Conservation (phyloP, 2,888 invertebrate genomes). For the Unio delphinus region DNA sequence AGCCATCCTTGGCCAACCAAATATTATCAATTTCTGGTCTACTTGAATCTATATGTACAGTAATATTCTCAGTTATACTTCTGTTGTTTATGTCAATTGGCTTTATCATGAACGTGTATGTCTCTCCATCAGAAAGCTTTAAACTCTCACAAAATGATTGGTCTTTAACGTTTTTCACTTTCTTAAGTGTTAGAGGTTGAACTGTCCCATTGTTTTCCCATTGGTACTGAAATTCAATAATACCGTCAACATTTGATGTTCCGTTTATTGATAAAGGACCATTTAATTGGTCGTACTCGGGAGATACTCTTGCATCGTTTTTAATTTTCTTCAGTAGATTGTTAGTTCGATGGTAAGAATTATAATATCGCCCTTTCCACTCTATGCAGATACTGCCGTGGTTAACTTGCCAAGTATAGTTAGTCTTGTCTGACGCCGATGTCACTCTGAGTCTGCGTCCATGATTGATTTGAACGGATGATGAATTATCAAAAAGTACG, state of each 20-base stretch:
- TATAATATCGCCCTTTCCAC: constrained; percentile 33
- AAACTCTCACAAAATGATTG: constrained; percentile 13
- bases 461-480: constrained; percentile 10
- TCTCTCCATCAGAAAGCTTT: constrained; percentile 22
- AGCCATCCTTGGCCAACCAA: constrained; percentile 29
- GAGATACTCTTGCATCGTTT: constrained; percentile 24
- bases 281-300: constrained; percentile 33
- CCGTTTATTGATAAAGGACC: constrained; percentile 34
- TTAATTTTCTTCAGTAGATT: constrained; percentile 17
- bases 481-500: constrained; percentile 29
- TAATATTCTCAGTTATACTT: constrained; percentile 13
- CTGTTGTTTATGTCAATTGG: constrained; percentile 27
- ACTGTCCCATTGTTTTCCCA: constrained; percentile 14
- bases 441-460: constrained; percentile 10
- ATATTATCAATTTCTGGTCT: constrained; percentile 35
- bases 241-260: constrained; percentile 36
- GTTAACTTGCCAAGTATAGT: constrained; percentile 35
- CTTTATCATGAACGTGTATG: constrained; percentile 11
- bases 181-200: background rate
- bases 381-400: constrained; percentile 21
- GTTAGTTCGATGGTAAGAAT: constrained; percentile 15
- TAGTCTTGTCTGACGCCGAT: constrained; percentile 20
- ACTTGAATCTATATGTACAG: constrained; percentile 20
- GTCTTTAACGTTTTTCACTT: constrained; percentile 9
- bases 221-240: constrained; percentile 21